Evolutionary conservation across 1,140 invertebrate species (phyloP).

Genomic region (Gonioctena quinquepunctata): DNA sequence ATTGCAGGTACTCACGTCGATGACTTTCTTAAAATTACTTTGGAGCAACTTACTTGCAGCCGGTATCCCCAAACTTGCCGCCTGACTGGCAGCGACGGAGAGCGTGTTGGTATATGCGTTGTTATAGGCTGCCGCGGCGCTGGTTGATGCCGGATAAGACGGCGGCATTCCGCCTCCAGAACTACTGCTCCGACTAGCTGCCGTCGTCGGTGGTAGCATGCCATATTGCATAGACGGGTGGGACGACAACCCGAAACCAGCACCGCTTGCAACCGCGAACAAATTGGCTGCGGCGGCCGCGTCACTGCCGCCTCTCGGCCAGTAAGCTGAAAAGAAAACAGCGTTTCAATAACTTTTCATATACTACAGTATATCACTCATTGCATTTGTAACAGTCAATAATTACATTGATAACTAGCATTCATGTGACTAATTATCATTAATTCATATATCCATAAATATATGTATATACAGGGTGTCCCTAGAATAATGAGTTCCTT

Average conservation of each 20-base stretch:
- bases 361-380: too few species aligned
- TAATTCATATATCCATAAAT: too few species aligned
- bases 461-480: too few species aligned
- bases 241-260: conserved; percentile 60
- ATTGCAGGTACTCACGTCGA: too few species aligned
- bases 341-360: too few species aligned
- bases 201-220: conserved; percentile 46
- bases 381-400: too few species aligned
- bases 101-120: conserved; percentile 74
- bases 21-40: too few species aligned
- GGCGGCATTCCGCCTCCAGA: conserved; percentile 49
- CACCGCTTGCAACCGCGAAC: conserved; percentile 61
- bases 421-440: too few species aligned
- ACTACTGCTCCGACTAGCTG: conserved; percentile 31
- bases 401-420: too few species aligned
- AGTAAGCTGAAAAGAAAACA: conserved; percentile 65
- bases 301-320: conserved; percentile 60
- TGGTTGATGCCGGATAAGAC: conserved; percentile 54
- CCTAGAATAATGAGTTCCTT: too few species aligned
- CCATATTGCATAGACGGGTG: conserved; percentile 56
- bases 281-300: conserved; percentile 54
- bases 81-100: conserved; percentile 79
- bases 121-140: conserved; percentile 57
- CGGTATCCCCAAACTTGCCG: conserved; percentile 72
- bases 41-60: conserved; percentile 69